These are phyloP conservation scores for Cariama cristata DNA, from an alignment of 2,113 vertebrate genomes.

Conservation along the genomic window DNA sequence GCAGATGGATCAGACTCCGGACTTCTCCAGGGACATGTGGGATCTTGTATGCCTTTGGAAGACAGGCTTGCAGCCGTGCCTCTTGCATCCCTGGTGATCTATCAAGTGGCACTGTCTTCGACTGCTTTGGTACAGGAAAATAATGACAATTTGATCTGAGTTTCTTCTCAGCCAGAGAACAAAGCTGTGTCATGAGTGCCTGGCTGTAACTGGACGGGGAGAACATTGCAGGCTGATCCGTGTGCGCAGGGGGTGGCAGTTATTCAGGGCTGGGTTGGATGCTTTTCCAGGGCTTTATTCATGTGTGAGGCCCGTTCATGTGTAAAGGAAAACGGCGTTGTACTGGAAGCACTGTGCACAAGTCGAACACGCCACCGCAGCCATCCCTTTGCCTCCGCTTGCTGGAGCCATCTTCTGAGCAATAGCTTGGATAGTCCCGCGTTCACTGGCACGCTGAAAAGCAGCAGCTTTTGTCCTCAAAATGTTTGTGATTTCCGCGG, in stretches of 20 bases:
- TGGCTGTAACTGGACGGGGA: neutral
- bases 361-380: accelerated
- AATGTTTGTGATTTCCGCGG: neutral
- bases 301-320: neutral
- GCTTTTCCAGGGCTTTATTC: neutral
- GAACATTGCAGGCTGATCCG: neutral
- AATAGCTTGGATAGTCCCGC: neutral
- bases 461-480: neutral
- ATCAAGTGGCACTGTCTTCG: accelerated
- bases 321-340: neutral
- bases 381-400: neutral
- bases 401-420: neutral
- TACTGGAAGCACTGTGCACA: neutral
- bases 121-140: neutral
- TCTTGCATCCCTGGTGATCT: neutral
- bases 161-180: neutral
- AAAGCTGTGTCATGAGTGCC: neutral
- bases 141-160: neutral
- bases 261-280: neutral
- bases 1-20: neutral
- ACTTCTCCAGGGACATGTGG: accelerated
- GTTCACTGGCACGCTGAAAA: neutral
- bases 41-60: neutral
- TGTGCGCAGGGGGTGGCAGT: neutral
- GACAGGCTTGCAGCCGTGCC: neutral